Evolutionary conservation across 2,797 vertebrate genomes (phyloP).

Genomic region (Glyptemys insculpta): DNA sequence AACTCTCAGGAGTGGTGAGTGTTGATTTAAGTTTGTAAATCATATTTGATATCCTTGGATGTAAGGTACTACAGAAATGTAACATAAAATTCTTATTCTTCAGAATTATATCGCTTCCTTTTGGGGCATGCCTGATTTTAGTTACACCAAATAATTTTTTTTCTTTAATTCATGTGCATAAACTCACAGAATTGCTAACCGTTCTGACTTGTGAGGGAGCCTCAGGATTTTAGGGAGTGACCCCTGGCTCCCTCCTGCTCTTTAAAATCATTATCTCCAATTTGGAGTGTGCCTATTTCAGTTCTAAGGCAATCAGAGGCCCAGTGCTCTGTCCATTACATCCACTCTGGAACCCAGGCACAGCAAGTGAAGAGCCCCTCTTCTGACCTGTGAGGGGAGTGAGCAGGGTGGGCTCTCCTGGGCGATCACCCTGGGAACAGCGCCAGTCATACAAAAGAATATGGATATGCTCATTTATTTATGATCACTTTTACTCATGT

Average conservation of each 20-base stretch:
- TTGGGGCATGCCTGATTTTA: background rate
- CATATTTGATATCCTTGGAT: background rate
- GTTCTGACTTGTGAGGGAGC: background rate
- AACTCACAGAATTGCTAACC: background rate
- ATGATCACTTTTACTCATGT: background rate
- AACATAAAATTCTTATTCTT: too few relatives aligned
- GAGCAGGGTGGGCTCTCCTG: background rate
- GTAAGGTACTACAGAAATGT: background rate
- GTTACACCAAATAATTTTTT: background rate
- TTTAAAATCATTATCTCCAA: background rate
- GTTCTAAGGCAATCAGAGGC: background rate
- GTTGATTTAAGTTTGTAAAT: conserved; percentile 12
- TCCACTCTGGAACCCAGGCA: background rate
- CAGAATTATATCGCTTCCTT: conserved; percentile 1
- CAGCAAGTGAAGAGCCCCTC: background rate
- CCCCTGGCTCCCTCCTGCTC: background rate
- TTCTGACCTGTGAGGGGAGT: background rate
- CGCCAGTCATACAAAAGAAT: background rate
- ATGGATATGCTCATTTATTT: background rate
- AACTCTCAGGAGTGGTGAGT: conserved; percentile 39
- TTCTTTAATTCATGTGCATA: background rate
- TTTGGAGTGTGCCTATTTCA: background rate
- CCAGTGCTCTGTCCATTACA: background rate
- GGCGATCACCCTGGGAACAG: background rate
- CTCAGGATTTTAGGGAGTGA: background rate